A percentile compares a stretch with the other conserved stretches of the same genome.
Evolutionary conservation across 2,888 invertebrate species (phyloP).

Genomic region (Troides aeacus): DNA sequence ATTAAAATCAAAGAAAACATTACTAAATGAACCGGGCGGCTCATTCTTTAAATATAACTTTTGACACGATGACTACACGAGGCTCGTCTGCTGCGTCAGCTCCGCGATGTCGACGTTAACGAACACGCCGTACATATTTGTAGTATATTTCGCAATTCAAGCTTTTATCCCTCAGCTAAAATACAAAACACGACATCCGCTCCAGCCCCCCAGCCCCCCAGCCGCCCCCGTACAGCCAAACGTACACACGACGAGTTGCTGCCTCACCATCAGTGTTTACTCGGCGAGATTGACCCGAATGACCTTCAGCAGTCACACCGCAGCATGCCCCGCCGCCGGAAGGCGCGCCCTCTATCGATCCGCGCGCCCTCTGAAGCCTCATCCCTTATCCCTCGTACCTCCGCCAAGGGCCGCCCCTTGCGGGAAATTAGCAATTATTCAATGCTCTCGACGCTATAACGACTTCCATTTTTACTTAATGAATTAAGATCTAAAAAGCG

Average conservation of each 20-base stretch:
- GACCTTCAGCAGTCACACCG: conserved; percentile 18
- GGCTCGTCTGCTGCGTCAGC: too few species aligned
- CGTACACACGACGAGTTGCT: too few species aligned
- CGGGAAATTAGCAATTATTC: conserved; percentile 27
- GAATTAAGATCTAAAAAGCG: background rate
- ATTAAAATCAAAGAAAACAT: too few species aligned
- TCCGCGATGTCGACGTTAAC: too few species aligned
- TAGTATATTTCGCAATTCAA: background rate
- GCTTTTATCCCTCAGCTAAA: background rate
- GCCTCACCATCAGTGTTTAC: background rate
- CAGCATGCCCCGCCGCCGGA: background rate
- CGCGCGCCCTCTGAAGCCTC: conserved; percentile 12
- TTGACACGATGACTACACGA: too few species aligned
- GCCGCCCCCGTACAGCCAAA: too few species aligned
- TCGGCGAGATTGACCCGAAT: conserved; percentile 4
- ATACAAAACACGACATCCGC: background rate
- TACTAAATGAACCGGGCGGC: too few species aligned
- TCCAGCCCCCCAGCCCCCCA: too few species aligned
- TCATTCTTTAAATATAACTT: too few species aligned
- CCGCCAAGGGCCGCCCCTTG: background rate
- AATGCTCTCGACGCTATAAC: conserved; percentile 8
- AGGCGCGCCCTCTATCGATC: conserved; percentile 23
- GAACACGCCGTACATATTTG: too few species aligned
- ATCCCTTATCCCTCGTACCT: background rate
- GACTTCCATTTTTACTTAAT: conserved; percentile 1